Percentiles rank a stretch among this genome's conserved stretches.
Conservation (phyloP, 2,797 vertebrate genomes). For the Urosaurus nigricauda region DNA sequence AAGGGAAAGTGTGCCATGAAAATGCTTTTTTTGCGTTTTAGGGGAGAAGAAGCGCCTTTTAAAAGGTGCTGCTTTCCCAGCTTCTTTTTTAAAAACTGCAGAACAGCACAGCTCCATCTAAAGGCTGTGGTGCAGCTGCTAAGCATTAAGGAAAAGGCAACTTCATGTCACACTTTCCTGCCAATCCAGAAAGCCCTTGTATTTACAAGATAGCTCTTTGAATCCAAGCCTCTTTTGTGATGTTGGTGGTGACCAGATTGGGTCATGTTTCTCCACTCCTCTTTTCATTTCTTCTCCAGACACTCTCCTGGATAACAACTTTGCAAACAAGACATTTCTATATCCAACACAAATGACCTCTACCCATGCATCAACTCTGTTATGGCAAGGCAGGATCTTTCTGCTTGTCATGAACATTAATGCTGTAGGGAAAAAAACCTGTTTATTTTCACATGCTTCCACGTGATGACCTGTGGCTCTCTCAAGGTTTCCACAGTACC, state of each 20-base stretch:
- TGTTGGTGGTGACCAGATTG: constrained; percentile 9
- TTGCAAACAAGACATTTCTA: not conserved
- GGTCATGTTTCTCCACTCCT: constrained; percentile 28
- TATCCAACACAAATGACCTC: constrained; percentile 29
- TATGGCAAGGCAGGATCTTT: not conserved
- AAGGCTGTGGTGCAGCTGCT: no score
- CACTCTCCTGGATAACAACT: not conserved
- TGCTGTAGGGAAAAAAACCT: constrained; percentile 57
- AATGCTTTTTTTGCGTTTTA: no score
- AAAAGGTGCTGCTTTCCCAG: no score
- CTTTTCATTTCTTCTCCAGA: not conserved
- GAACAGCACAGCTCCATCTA: no score
- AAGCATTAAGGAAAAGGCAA: no score
- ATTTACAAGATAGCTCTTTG: not conserved
- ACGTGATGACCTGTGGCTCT: constrained; percentile 53
- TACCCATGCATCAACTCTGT: not conserved
- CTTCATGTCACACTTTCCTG: no score
- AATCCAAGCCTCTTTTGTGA: not conserved
- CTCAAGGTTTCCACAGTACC: constrained; percentile 50
- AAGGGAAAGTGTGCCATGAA: no score
- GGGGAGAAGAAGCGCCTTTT: no score
- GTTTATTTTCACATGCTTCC: constrained; percentile 41
- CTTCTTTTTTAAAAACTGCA: no score
- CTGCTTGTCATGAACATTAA: constrained; percentile 43
- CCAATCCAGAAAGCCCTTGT: no score